Evolutionary conservation across 2,113 vertebrate species (phyloP).

Genomic region (Taurulus bubalis): DNA sequence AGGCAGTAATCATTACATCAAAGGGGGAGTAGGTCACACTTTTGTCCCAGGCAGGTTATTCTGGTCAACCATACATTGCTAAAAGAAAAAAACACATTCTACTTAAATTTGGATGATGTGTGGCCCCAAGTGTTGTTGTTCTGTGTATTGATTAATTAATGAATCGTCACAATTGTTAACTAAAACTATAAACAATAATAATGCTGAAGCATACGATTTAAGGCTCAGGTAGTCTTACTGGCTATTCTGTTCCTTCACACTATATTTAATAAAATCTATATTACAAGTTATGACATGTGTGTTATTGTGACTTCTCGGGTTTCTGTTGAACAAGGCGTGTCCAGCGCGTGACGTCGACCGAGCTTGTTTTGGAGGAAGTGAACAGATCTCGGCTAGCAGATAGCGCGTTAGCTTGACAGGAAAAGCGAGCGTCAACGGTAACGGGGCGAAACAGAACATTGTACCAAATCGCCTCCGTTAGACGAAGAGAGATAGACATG

Average conservation of each 20-base stretch:
- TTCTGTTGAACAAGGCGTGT: constrained; percentile 61
- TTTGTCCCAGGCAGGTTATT: background rate
- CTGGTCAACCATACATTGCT: background rate
- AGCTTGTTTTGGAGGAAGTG: constrained; percentile 84
- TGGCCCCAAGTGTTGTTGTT: background rate
- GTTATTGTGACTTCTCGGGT: constrained; percentile 1
- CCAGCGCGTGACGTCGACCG: constrained; percentile 65
- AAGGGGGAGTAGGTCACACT: background rate
- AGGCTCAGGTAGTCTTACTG: background rate
- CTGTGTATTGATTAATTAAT: background rate
- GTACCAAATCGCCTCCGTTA: constrained; percentile 1
- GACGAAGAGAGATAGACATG: constrained; percentile 15
- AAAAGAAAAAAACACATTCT: background rate
- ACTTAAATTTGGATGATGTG: background rate
- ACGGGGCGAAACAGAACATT: constrained; percentile 32
- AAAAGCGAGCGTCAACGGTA: constrained; percentile 65
- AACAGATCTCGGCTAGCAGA: constrained; percentile 49
- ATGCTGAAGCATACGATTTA: background rate
- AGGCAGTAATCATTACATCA: background rate
- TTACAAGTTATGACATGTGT: too few relatives aligned
- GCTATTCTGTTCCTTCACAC: background rate
- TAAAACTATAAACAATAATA: background rate
- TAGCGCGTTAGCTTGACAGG: constrained; percentile 68
- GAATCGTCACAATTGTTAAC: background rate
- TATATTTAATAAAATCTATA: background rate